phyloP scores from a whole-genome alignment of 2,797 vertebrate species.

The Acipenser transmontanus region DNA sequence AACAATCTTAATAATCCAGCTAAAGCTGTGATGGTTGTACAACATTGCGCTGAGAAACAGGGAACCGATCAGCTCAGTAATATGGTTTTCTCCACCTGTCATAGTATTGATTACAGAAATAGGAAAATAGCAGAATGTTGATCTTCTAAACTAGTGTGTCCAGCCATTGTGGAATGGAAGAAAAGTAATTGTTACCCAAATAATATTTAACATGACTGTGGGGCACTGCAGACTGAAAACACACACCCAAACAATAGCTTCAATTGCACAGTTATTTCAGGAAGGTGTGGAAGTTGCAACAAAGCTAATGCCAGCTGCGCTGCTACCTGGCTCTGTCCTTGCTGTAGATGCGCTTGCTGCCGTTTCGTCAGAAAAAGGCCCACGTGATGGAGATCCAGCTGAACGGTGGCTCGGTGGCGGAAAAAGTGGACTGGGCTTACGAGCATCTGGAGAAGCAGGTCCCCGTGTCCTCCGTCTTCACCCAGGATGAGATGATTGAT shows the following conservation, averaged over 20 bases:
- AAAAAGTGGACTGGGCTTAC: slow-evolving; percentile 87
- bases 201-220: too few relatives aligned
- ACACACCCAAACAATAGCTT: too few relatives aligned
- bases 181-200: too few relatives aligned
- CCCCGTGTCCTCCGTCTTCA: slow-evolving; percentile 69
- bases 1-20: neutral
- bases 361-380: slow-evolving; percentile 83
- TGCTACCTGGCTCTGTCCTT: neutral
- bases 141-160: too few relatives aligned
- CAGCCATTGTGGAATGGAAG: too few relatives aligned
- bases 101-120: too few relatives aligned
- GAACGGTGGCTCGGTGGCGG: slow-evolving; percentile 76
- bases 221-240: too few relatives aligned
- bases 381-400: slow-evolving; percentile 91
- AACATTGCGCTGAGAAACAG: neutral
- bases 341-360: slow-evolving; percentile 77
- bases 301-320: neutral
- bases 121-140: too few relatives aligned
- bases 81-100: too few relatives aligned
- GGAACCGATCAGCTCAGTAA: neutral
- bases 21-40: neutral
- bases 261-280: too few relatives aligned
- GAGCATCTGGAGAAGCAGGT: slow-evolving; percentile 83
- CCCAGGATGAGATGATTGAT: slow-evolving; percentile 85
- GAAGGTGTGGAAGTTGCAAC: neutral